These are phyloP conservation scores for Acanthornis magna DNA, from an alignment of 2,797 vertebrate genomes.

Conservation along the genomic window DNA sequence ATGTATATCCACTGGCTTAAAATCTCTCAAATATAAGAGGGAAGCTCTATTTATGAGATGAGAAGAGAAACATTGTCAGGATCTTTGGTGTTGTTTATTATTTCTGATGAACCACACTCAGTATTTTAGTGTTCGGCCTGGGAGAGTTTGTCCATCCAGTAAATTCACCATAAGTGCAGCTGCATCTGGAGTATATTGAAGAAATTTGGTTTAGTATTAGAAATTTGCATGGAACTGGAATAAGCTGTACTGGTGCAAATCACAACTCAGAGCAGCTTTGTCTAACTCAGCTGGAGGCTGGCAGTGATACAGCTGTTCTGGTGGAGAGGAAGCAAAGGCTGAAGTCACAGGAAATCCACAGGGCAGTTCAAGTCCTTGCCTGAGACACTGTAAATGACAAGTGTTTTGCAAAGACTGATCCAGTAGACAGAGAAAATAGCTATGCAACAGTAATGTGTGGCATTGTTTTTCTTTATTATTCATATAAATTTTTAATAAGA, in stretches of 20 bases:
- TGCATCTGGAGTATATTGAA: not conserved
- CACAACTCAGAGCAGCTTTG: not conserved
- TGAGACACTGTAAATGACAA: conserved; percentile 5
- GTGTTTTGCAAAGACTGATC: not conserved
- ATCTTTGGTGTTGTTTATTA: not conserved
- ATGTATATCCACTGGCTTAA: not conserved
- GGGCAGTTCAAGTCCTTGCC: not conserved
- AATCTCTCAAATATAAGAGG: not conserved
- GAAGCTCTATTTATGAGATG: not conserved
- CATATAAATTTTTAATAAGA: not conserved
- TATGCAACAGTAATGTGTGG: not conserved
- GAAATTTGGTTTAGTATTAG: not conserved
- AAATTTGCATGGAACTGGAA: not conserved
- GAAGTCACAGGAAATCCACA: conserved; percentile 37
- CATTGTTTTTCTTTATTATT: conserved; percentile 26
- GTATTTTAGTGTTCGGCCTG: not conserved
- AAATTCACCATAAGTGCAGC: not conserved
- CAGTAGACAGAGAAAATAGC: not conserved
- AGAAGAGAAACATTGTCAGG: not conserved
- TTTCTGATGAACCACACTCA: not conserved
- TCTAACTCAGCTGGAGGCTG: not conserved
- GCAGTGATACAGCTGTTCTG: not conserved
- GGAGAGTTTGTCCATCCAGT: not conserved
- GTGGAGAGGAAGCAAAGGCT: not conserved
- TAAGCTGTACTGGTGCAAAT: not conserved